Percentiles rank a stretch among this genome's conserved stretches.
Conservation (phyloP, 1,140 invertebrate genomes). For the Drosophila fuyamai region DNA sequence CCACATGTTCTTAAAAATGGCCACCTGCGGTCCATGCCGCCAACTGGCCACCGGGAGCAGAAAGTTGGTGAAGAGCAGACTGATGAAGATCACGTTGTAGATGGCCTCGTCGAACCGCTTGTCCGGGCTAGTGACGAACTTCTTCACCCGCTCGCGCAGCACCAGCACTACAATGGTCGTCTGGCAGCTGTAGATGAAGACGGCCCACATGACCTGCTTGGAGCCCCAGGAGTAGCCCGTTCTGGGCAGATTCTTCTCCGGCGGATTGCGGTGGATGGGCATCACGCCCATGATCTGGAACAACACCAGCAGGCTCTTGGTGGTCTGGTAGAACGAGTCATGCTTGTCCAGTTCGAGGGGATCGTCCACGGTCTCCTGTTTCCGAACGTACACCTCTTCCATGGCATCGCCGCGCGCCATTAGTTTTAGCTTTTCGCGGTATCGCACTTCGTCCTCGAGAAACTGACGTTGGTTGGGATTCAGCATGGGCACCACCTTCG, state of each 20-base stretch:
- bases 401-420: constrained; percentile 57
- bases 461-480: constrained; percentile 84
- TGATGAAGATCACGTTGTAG: constrained; percentile 89
- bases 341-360: constrained; percentile 86
- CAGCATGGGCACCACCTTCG: constrained; percentile 75
- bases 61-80: constrained; percentile 89
- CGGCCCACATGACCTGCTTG: constrained; percentile 87
- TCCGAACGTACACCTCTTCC: constrained; percentile 72
- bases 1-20: constrained; percentile 91
- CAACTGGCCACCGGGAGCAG: constrained; percentile 88
- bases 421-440: constrained; percentile 74
- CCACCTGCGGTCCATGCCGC: constrained; percentile 88
- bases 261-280: constrained; percentile 88
- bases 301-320: constrained; percentile 88
- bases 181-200: constrained; percentile 86
- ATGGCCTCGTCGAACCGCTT: constrained; percentile 89
- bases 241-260: constrained; percentile 84
- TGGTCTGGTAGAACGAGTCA: constrained; percentile 88
- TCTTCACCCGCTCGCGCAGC: constrained; percentile 85
- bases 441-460: constrained; percentile 81
- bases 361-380: constrained; percentile 76
- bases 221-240: constrained; percentile 87
- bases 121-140: constrained; percentile 86
- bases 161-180: constrained; percentile 86
- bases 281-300: constrained; percentile 91